Base-by-base conservation (phyloP, 2,113 vertebrate species). In the Choloepus hoffmanni region DNA sequence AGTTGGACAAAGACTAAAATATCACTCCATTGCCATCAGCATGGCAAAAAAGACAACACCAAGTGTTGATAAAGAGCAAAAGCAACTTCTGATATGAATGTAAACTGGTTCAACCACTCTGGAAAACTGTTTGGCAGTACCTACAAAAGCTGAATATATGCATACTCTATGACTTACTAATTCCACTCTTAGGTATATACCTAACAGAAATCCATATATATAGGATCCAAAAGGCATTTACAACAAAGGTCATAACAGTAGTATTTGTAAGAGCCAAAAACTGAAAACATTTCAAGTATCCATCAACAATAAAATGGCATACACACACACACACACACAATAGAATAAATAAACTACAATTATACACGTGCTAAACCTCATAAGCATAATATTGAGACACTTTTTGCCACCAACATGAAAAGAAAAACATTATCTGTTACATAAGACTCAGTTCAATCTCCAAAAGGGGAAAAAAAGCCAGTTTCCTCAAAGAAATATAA, bases 1-100 rank as follows among this genome's bases (percentile, higher is more conserved):
- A 50, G 18, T 67, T 92, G 53, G 8, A 79, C 60, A 82, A 88
- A 94, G 53, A 60, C 15, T 86, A 72, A 89, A 92, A 77, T 89
- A 78, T 33, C 16, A 81, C 33, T 26, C 30, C 43, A 89, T 40
- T 36, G 2, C 36, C 63, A 70, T 16, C 45, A 93, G 77, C 60
- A 62, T 72, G 36, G 21, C 50, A 79, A 45, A 18, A 40, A 50
- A 36, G 43, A 72, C 14, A 74, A 65, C 63, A 53, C 10, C 24
- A 78, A 60, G 33, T 48, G 23, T 48, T 78, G 40, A 36, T 62
- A 30, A 36, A 15, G 5, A 23, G 26, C 53, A 60, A 43, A 19
- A 1, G 36, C 36, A 65, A 43, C 26, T 85, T 45, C 50, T 79
- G 62, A 60, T 30, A 67, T 19, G 30, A 40, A 16, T 45, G 2